These are phyloP conservation scores for Archilochus colubris DNA, from an alignment of 2,113 vertebrate genomes.

Conservation along the genomic window DNA sequence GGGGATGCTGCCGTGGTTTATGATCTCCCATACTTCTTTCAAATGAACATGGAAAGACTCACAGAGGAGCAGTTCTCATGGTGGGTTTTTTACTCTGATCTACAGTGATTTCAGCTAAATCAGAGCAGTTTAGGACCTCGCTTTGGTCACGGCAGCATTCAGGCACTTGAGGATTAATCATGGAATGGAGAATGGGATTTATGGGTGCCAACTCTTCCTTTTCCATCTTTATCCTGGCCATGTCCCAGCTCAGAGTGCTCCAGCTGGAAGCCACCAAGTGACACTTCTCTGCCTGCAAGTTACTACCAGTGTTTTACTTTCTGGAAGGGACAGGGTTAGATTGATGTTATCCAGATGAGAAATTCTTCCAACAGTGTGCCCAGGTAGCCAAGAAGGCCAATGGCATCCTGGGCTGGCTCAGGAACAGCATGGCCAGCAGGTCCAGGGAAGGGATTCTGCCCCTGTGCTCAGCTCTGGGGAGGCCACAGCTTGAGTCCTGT, in stretches of 20 bases:
- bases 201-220: background rate
- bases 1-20: slow-evolving; percentile 53
- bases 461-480: no score
- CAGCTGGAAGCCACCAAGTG: background rate
- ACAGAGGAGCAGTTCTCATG: slow-evolving; percentile 59
- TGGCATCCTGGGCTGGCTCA: no score
- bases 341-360: background rate
- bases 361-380: background rate
- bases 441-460: no score
- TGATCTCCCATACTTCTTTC: slow-evolving; percentile 40
- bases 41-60: slow-evolving; percentile 56
- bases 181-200: background rate
- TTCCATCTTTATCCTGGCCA: background rate
- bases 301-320: background rate
- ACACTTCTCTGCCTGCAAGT: background rate
- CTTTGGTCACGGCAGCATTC: background rate
- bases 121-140: background rate
- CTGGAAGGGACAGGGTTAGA: background rate
- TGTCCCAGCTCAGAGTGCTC: background rate
- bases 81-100: slow-evolving; percentile 44
- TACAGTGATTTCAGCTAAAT: background rate
- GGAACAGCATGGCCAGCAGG: no score
- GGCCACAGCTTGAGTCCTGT: no score
- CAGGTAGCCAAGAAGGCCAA: no score
- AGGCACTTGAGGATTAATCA: background rate